phyloP scores from a whole-genome alignment of 2,797 vertebrate genomes.

The Nyctibius grandis region DNA sequence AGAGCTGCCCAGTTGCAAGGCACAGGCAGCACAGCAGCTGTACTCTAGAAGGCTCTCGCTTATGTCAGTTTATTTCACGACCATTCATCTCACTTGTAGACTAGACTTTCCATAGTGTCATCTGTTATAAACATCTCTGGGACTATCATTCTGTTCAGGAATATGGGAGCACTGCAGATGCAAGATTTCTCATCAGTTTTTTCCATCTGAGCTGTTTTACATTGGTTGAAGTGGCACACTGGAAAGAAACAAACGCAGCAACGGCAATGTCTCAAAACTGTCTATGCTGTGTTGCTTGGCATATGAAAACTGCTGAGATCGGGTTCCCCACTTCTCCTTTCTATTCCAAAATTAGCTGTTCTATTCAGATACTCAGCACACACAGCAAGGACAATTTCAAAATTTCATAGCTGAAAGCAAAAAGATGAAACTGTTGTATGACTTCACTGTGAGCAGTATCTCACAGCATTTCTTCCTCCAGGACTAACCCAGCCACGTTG shows the following conservation, averaged over 20 bases:
- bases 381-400: background rate
- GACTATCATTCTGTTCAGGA: background rate
- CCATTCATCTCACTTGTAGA: background rate
- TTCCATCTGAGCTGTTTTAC: background rate
- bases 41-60: background rate
- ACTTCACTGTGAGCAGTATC: background rate
- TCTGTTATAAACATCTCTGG: background rate
- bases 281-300: background rate
- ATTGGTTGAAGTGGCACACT: background rate
- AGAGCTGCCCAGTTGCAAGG: background rate
- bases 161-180: background rate
- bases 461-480: background rate
- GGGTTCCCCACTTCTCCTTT: background rate
- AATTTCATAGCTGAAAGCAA: background rate
- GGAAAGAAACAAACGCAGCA: background rate
- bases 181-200: background rate
- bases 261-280: background rate
- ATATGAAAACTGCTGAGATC: background rate
- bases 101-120: background rate
- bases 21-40: background rate
- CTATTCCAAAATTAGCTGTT: background rate
- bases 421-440: background rate
- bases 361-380: background rate
- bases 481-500: background rate
- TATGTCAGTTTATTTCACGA: background rate